A percentile compares a stretch with the other conserved stretches of the same genome.
These are phyloP conservation scores for Ormia ochracea DNA, from an alignment of 2,888 invertebrate species.

Conservation along the genomic window DNA sequence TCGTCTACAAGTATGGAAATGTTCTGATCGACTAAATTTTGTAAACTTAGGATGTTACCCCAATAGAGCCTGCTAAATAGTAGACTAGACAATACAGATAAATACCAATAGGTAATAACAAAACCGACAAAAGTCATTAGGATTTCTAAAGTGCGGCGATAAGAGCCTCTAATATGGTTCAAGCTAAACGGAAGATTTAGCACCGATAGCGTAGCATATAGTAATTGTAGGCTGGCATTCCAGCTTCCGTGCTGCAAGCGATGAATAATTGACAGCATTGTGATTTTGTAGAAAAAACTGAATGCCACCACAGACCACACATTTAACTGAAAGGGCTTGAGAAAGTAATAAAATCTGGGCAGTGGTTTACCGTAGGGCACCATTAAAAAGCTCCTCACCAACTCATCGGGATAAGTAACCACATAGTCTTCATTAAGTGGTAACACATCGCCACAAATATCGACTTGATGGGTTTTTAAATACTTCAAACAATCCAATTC, in stretches of 20 bases:
- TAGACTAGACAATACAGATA: slow-evolving; percentile 40
- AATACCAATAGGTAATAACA: slow-evolving; percentile 53
- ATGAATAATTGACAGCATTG: slow-evolving; percentile 24
- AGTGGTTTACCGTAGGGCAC: slow-evolving; percentile 40
- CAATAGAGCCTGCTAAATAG: slow-evolving; percentile 14
- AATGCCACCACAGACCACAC: slow-evolving; percentile 1
- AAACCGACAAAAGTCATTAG: slow-evolving; percentile 38
- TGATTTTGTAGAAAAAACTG: slow-evolving; percentile 6
- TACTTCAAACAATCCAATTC: slow-evolving; percentile 22
- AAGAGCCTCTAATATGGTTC: not conserved
- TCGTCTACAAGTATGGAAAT: slow-evolving; percentile 43
- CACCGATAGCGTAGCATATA: slow-evolving; percentile 11
- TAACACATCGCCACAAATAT: slow-evolving; percentile 55
- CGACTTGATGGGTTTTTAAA: not conserved
- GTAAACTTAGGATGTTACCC: not conserved
- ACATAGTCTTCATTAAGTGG: not conserved
- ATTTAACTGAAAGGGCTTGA: slow-evolving; percentile 36
- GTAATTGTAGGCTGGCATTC: slow-evolving; percentile 9
- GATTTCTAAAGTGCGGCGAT: slow-evolving; percentile 15
- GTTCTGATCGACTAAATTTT: slow-evolving; percentile 27
- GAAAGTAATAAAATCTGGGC: slow-evolving; percentile 31
- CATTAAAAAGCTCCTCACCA: slow-evolving; percentile 20
- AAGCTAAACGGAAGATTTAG: slow-evolving; percentile 29
- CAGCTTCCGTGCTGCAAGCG: slow-evolving; percentile 29
- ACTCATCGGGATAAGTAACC: not conserved